Evolutionary conservation across 1,140 invertebrate species (phyloP), one percentile per base, ranked within the genome.

Genomic region (Zaprionus inermis): DNA sequence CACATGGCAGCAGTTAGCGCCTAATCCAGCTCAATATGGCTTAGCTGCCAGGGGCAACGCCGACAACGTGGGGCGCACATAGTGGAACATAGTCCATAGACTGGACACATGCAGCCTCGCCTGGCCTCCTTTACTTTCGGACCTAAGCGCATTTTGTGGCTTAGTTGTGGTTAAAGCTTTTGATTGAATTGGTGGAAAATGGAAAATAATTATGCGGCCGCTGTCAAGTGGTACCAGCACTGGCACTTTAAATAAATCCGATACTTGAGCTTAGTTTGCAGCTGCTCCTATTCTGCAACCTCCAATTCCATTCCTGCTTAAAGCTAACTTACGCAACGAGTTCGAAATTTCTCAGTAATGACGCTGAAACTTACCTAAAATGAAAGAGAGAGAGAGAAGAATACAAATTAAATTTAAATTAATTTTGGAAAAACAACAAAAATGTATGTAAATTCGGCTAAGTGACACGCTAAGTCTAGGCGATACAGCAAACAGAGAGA

Each of bases 11-110:
- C 79, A 85, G 81, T 86, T 89, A 78, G 77, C 77, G 80, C 61
- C 74, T 88, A 88, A 88, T 88, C 84, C 84, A 61, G 84, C 84
- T 88, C 83, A 88, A 88, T 83, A 71, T 75, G 77, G 83, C 77
- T 89, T 69, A 89, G 77, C 72, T 54, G 65, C 46, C 70, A 63
- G 11, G 58, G 52, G 38, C 34, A 24, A 57, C 41, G 20, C 12
- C 32, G 51, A 28, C 30, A 20, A 46, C 28, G n/a, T 9, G 34
- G 12, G 24, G 41, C 24, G 24, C 24, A 24, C 22, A 34, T 18
- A 46, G 41, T 58, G 41, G 51, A 14, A 20, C 28, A 49, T 32
- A 6, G 30, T 32, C 5, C 11, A 14, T 5, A 36, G 30, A 22
- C 14, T 11, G 11, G 22, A 38, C 22, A 44, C 18, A 36, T 14